Evolutionary conservation across 2,113 vertebrate genomes (phyloP), one percentile per base, ranked within the genome.

Genomic region (Trematomus loennbergii): DNA sequence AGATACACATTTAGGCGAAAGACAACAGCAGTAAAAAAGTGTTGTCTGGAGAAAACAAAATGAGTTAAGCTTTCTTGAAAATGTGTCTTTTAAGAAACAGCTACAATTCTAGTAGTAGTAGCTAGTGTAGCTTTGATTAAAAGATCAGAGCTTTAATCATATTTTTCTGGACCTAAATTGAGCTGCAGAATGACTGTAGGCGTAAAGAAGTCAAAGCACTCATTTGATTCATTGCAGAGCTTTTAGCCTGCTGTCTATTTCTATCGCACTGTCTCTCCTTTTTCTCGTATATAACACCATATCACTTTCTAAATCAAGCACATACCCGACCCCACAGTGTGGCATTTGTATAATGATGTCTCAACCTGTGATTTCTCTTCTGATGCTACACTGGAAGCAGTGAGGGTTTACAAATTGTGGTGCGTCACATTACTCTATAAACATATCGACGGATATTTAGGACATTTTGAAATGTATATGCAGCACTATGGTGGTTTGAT

Each of bases 231-330:
- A 40, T 72, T 75, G 75, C 8, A 61, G 12, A 73, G 75, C 40
- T 80, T 77, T 61, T 16, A 46, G 20, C 18, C 29, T 52, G 46
- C 25, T 58, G 54, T 54, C 53, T 63, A 22, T 75, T 65, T 52
- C 18, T 10, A 6, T 67, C 33, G 49, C 57, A 50, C 53, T 53
- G 72, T 87, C 63, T 83, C 58, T 61, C 12, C 29, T 7, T 72
- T 18, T 29, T 73, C n/a, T 36, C 29, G 33, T 63, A 12, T 55
- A 65, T 16, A 5, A 4, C 55, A 72, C 17, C 9, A 5, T n/a
- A n/a, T n/a, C n/a, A n/a, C n/a, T n/a, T n/a, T 70, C 10, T 55
- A 52, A 40, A 78, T 68, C 66, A 84, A 89, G 79, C 89, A 90
- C 85, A 73, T 46, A 72, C 63, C 29, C 29, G 54, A 78, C 76